Evolutionary conservation across 2,113 vertebrate species (phyloP).

Genomic region (Corvus hawaiiensis): DNA sequence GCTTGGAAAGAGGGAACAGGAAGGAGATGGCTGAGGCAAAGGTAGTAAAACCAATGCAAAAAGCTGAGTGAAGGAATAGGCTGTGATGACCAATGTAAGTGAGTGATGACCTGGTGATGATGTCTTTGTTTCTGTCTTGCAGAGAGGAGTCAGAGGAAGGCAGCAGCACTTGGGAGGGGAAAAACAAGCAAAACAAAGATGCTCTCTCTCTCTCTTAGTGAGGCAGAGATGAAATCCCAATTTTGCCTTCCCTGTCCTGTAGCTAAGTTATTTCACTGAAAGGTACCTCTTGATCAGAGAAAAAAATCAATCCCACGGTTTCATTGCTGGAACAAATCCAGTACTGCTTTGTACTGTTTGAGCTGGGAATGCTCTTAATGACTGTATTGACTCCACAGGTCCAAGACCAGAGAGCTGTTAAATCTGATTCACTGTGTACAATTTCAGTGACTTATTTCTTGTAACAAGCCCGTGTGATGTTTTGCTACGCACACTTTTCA

Average conservation of each 20-base stretch:
- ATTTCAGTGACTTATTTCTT: neutral
- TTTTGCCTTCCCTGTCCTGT: neutral
- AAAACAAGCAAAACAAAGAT: neutral
- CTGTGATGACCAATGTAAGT: neutral
- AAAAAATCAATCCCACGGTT: fast-evolving
- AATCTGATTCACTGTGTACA: neutral
- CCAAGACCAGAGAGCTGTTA: neutral
- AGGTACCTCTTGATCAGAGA: neutral
- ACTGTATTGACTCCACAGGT: neutral
- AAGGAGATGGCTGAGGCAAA: neutral
- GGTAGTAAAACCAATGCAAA: neutral
- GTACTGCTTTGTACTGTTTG: neutral
- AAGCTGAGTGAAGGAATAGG: neutral
- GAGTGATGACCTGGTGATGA: neutral
- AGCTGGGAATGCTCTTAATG: neutral
- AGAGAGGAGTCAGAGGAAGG: neutral
- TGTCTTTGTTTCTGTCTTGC: neutral
- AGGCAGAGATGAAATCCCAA: neutral
- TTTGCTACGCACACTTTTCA: neutral
- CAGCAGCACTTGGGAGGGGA: neutral
- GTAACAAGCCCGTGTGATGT: neutral
- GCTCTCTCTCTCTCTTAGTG: neutral
- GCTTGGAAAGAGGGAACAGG: neutral
- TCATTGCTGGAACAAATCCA: neutral
- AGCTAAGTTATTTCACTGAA: neutral